phyloP scores from a whole-genome alignment of 1,140 invertebrate species.

The Cotesia chilonis region DNA sequence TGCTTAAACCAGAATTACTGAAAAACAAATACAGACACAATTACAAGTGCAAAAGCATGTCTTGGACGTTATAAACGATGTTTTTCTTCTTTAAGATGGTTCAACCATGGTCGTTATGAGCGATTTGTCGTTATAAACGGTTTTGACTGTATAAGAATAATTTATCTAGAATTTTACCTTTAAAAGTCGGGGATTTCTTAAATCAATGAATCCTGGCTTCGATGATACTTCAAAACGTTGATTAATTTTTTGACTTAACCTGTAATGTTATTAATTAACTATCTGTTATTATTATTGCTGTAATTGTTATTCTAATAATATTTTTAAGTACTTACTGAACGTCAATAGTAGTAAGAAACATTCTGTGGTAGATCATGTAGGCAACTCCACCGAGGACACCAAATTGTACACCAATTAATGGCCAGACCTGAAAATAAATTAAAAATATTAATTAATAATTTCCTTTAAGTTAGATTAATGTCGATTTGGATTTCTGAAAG shows the following conservation, averaged over 20 bases:
- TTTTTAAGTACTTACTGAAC: slow-evolving; percentile 53
- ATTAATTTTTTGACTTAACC: slow-evolving; percentile 53
- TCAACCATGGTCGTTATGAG: too few species aligned
- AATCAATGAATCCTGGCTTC: slow-evolving; percentile 54
- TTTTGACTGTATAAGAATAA: too few species aligned
- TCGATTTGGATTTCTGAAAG: not conserved
- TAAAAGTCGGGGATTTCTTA: slow-evolving; percentile 58
- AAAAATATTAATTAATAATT: too few species aligned
- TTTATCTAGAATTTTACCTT: slow-evolving; percentile 53
- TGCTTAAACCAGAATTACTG: too few species aligned
- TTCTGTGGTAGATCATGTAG: slow-evolving; percentile 43
- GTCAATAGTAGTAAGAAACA: slow-evolving; percentile 56
- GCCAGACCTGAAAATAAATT: slow-evolving; percentile 55
- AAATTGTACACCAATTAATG: slow-evolving; percentile 47
- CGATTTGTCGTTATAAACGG: too few species aligned
- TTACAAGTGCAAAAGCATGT: too few species aligned
- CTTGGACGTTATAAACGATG: too few species aligned
- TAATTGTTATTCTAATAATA: not conserved
- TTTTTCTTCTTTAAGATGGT: too few species aligned
- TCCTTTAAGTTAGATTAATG: slow-evolving; percentile 39
- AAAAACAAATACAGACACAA: too few species aligned
- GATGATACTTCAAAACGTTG: slow-evolving; percentile 57
- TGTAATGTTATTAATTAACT: slow-evolving; percentile 29
- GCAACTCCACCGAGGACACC: slow-evolving; percentile 37
- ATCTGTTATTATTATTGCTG: not conserved